Base-by-base conservation (phyloP, 2,797 vertebrate species). In the Sebastes glaucus region DNA sequence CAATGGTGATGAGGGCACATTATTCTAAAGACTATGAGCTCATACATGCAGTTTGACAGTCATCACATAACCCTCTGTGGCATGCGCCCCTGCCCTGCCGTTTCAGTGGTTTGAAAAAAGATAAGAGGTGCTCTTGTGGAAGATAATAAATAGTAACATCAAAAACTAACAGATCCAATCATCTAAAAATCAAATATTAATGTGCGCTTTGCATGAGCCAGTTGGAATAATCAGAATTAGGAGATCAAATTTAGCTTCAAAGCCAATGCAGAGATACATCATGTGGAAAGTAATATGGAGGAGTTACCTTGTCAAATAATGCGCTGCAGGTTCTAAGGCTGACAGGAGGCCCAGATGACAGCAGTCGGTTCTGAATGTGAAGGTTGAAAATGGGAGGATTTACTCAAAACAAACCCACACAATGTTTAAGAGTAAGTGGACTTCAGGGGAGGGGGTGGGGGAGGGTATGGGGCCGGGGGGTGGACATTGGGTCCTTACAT, bases 271-370 rank as follows among this genome's bases (percentile, higher is more conserved):
- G 89, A 87, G 78, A 91, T 81, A 90, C 66, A 92, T 90, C 74
- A 89, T 89, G 88, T 91, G 84, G 90, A 92, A 89, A 94, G 82
- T 92, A 93, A 94, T 90, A 81, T 88, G 92, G 90, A 94, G 90
- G 83, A 93, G 80, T 95, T 96, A 96, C 96, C 96, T 96, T 96
- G 93, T 96, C 96, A 95, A 93, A 96, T 93, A 96, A 95, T 85
- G 95, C 96, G 95, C 95, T 96, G 96, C 95, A 96, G 95, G 95
- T 95, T 96, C 96, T 96, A 94, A 96, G 96, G 95, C 96, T 96
- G 95, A 96, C 94, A 69, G 96, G 96, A 90, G 96, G 95, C 93
- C 96, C 96, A 87, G 96, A 96, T 84, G 96, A 96, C 95, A 96
- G 96, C 94, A 96, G 95, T 81, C 95, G 96, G 93, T 96, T 96